Conservation (phyloP, 2,888 invertebrate genomes). For the Apocheima hispidaria region DNA sequence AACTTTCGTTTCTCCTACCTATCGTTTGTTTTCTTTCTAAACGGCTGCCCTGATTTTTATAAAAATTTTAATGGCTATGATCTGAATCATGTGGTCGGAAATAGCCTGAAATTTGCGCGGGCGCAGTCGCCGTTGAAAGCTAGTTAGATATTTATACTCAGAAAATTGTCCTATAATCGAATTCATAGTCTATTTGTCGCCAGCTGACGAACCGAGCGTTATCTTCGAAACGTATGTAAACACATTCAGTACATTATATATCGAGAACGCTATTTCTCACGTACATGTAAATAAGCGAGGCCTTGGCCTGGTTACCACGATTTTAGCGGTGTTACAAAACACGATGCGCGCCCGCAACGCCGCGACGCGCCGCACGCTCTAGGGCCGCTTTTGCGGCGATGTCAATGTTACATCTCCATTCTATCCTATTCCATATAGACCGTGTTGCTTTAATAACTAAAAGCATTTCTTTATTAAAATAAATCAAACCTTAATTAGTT, state of each 20-base stretch:
- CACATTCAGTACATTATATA: slow-evolving; percentile 28
- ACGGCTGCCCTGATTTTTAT: too few species aligned
- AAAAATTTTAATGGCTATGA: too few species aligned
- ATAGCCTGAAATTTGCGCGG: too few species aligned
- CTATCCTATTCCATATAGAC: too few species aligned
- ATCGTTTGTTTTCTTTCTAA: too few species aligned
- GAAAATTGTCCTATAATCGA: background rate
- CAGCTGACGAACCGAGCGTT: slow-evolving; percentile 29
- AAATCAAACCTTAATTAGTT: too few species aligned
- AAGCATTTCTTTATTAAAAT: too few species aligned
- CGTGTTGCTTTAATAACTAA: too few species aligned
- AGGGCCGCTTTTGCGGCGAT: background rate
- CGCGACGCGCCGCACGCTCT: slow-evolving; percentile 43
- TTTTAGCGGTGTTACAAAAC: slow-evolving; percentile 84
- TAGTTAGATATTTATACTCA: background rate
- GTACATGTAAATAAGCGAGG: slow-evolving; percentile 80
- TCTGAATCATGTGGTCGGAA: too few species aligned
- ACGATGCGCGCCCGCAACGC: slow-evolving; percentile 62
- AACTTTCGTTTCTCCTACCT: too few species aligned
- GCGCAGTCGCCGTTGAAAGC: too few species aligned
- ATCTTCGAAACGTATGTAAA: slow-evolving; percentile 34
- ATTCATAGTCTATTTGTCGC: background rate
- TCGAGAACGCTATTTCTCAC: slow-evolving; percentile 78
- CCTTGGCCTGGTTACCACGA: slow-evolving; percentile 85
- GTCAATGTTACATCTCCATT: background rate